These are phyloP conservation scores for Cyrtodaria siliqua DNA, from an alignment of 2,888 invertebrate genomes.

Conservation along the genomic window DNA sequence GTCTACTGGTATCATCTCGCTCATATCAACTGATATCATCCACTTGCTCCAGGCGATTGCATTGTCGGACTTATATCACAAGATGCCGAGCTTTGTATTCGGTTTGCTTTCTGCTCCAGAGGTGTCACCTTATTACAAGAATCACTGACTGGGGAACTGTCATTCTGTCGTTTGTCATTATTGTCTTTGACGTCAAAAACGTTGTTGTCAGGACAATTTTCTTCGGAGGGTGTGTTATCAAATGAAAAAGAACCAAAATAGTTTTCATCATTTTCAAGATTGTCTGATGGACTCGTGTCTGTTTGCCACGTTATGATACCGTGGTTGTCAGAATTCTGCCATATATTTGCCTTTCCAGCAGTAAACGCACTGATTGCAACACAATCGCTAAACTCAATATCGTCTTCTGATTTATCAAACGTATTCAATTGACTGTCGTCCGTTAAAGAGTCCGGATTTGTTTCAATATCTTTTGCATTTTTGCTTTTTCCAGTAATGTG, in stretches of 20 bases:
- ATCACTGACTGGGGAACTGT: slow-evolving; percentile 6
- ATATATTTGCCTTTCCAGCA: slow-evolving; percentile 70
- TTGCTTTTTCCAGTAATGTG: slow-evolving; percentile 25
- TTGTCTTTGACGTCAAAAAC: slow-evolving; percentile 9
- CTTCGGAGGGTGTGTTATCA: slow-evolving; percentile 76
- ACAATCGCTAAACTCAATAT: slow-evolving; percentile 76
- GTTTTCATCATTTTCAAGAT: slow-evolving; percentile 74
- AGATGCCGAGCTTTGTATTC: slow-evolving; percentile 43
- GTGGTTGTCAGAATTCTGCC: slow-evolving; percentile 66
- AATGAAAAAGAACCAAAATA: slow-evolving; percentile 71
- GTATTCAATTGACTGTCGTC: slow-evolving; percentile 71
- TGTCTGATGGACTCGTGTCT: slow-evolving; percentile 80
- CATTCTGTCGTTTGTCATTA: slow-evolving; percentile 18
- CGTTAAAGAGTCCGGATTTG: slow-evolving; percentile 55
- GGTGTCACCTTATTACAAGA: slow-evolving; percentile 32
- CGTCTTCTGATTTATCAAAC: slow-evolving; percentile 73
- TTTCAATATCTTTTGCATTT: slow-evolving; percentile 32
- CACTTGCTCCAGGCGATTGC: slow-evolving; percentile 55
- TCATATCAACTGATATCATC: slow-evolving; percentile 13
- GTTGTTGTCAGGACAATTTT: slow-evolving; percentile 29
- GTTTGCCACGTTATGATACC: slow-evolving; percentile 70
- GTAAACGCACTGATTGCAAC: slow-evolving; percentile 64
- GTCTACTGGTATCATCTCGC: too few species aligned
- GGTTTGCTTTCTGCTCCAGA: slow-evolving; percentile 43
- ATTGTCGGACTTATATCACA: slow-evolving; percentile 39